These are phyloP conservation scores for Chelon auratus DNA, from an alignment of 2,797 vertebrate species.

Conservation along the genomic window DNA sequence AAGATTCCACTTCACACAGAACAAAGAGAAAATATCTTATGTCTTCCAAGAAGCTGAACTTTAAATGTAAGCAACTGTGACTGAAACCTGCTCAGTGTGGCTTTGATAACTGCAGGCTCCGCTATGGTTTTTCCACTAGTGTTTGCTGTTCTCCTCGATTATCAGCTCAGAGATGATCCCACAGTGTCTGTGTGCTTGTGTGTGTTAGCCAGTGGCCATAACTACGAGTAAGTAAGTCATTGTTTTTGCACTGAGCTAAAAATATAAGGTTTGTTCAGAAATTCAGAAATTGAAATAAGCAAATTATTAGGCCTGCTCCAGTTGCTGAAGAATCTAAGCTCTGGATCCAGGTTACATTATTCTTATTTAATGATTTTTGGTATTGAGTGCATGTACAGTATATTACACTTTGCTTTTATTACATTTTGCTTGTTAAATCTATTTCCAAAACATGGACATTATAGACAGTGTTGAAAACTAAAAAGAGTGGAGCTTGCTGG, in stretches of 20 bases:
- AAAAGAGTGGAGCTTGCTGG: not conserved
- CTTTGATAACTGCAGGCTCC: slow-evolving; percentile 10
- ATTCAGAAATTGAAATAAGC: too few relatives aligned
- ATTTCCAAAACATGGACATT: not conserved
- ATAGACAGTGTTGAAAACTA: slow-evolving; percentile 2
- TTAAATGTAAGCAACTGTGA: slow-evolving; percentile 19
- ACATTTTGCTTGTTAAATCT: not conserved
- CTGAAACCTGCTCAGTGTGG: slow-evolving; percentile 25
- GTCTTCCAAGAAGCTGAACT: slow-evolving; percentile 13
- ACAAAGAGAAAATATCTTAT: slow-evolving; percentile 12
- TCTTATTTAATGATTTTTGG: not conserved
- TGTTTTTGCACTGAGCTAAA: too few relatives aligned
- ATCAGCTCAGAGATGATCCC: slow-evolving; percentile 26
- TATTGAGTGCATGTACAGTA: not conserved
- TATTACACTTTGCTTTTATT: not conserved
- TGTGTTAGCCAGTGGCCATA: not conserved
- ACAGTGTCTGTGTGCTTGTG: slow-evolving; percentile 1
- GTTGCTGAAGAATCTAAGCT: too few relatives aligned
- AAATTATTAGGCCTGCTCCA: too few relatives aligned
- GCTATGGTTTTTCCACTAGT: not conserved
- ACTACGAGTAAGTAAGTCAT: too few relatives aligned
- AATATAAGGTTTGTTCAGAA: too few relatives aligned
- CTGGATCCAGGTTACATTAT: not conserved
- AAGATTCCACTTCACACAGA: not conserved
- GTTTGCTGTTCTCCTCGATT: slow-evolving; percentile 11